Evolutionary conservation across 2,888 invertebrate species (phyloP), one percentile per base, ranked within the genome.

Genomic region (Archaeoteleia sp.): DNA sequence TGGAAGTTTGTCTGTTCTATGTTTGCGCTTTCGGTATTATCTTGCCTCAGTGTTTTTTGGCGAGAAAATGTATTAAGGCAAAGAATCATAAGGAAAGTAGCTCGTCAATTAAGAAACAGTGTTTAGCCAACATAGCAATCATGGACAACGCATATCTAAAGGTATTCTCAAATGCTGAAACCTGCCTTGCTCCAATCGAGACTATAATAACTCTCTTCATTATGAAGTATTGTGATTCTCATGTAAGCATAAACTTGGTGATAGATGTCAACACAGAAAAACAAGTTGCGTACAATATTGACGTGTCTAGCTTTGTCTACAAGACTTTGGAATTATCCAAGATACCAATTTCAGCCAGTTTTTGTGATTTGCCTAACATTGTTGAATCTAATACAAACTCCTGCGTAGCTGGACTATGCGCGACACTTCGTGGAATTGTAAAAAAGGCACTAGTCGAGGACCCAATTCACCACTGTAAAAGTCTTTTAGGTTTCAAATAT

Each of bases 1-100:
- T 94, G 94, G 92, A 90, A 92, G 74, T 95, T 95, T 80, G 91
- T 94, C 79, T 89, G 90, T 45, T 88, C 91, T 78, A 90, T 91
- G 85, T 90, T 93, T 78, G 85, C 90, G 0, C 78, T 91, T 23
- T 91, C 92, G 1, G 79, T 92, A 0, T 81, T 90, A 12, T 92
- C 94, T 7, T 82, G 83, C 46, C 66, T 82, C 4, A 77, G 75
- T 14, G 83, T 83, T 10, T 83, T 81, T 60, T 85, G 83, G 83
- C 76, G 85, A 25, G 84, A 85, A 61, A 83, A 77, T 15, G 65
- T 85, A 8, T 53, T 85, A 4, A 75, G 85, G 12, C 82, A 84
- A 43, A 72, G 85, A 27, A 74, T 85, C 25, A 80, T 85, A 39
- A 74, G 82, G 48, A 85, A 82, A 78, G 79, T 85, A 20, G 85